Percentiles rank a stretch among this genome's conserved stretches.
phyloP scores from a whole-genome alignment of 2,113 vertebrate genomes.

The Saguinus midas region DNA sequence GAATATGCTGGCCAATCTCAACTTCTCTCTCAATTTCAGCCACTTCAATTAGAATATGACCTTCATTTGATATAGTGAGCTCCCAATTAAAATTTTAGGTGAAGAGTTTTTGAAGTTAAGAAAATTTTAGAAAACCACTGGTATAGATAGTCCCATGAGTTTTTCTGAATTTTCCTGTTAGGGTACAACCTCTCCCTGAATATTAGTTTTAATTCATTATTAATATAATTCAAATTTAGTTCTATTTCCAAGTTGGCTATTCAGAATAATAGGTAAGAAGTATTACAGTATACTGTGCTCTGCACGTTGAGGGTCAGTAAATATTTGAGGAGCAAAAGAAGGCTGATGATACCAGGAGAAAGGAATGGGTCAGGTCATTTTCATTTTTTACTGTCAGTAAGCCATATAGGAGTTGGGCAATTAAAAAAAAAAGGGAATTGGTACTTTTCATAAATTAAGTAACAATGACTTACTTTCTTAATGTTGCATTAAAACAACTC shows the following conservation, averaged over 20 bases:
- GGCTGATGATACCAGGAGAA: neutral
- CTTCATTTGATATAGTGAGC: neutral
- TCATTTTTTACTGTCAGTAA: neutral
- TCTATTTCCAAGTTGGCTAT: neutral
- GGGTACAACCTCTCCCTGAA: neutral
- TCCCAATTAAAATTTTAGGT: conserved; percentile 30
- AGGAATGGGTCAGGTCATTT: neutral
- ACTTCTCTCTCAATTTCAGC: neutral
- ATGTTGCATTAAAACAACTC: neutral
- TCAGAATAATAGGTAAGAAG: conserved; percentile 31
- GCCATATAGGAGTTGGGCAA: neutral
- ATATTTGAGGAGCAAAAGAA: conserved; percentile 28
- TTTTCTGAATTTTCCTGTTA: neutral
- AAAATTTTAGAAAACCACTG: conserved; percentile 29
- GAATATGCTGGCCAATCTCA: neutral
- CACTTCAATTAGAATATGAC: conserved; percentile 13
- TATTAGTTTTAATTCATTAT: neutral
- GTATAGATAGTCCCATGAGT: neutral
- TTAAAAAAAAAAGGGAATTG: neutral
- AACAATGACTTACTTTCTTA: neutral
- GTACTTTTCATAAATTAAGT: neutral
- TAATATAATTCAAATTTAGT: conserved; percentile 18
- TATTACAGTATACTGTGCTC: neutral
- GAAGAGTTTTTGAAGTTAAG: conserved; percentile 10
- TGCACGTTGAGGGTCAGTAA: neutral